Conservation (phyloP, 2,888 invertebrate species). For the Brachypalpus laphriformis region DNA sequence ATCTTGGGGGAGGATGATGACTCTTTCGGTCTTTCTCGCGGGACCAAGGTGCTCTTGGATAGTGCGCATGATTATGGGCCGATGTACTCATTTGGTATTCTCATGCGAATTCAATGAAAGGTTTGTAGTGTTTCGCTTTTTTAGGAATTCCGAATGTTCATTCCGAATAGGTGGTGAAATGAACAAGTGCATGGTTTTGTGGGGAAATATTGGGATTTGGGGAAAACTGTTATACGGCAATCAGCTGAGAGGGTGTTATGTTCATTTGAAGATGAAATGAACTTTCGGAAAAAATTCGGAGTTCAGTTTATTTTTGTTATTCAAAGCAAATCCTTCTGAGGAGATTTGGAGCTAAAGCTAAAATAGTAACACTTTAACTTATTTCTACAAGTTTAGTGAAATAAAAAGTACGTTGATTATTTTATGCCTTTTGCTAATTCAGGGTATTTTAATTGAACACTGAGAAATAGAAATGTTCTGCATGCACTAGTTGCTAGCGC, state of each 20-base stretch:
- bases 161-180: constrained; percentile 57
- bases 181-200: constrained; percentile 53
- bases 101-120: constrained; percentile 52
- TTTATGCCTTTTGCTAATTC: too few relatives aligned
- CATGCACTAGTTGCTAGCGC: too few relatives aligned
- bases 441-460: too few relatives aligned
- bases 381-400: constrained; percentile 5
- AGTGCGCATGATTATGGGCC: constrained; percentile 48
- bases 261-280: constrained; percentile 30
- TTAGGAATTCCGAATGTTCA: constrained; percentile 49
- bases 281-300: constrained; percentile 61
- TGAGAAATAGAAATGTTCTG: too few relatives aligned
- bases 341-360: neutral
- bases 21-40: constrained; percentile 69
- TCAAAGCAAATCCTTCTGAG: constrained; percentile 11
- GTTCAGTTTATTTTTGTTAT: neutral
- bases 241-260: constrained; percentile 25
- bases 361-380: constrained; percentile 13
- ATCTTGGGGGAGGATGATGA: constrained; percentile 72
- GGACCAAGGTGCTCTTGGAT: constrained; percentile 42
- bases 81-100: constrained; percentile 68
- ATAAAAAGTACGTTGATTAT: too few relatives aligned
- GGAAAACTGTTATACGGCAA: constrained; percentile 57
- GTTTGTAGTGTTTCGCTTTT: constrained; percentile 2
- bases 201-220: constrained; percentile 69